Conservation (phyloP, 2,888 invertebrate genomes). For the Diaprepes abbreviatus region DNA sequence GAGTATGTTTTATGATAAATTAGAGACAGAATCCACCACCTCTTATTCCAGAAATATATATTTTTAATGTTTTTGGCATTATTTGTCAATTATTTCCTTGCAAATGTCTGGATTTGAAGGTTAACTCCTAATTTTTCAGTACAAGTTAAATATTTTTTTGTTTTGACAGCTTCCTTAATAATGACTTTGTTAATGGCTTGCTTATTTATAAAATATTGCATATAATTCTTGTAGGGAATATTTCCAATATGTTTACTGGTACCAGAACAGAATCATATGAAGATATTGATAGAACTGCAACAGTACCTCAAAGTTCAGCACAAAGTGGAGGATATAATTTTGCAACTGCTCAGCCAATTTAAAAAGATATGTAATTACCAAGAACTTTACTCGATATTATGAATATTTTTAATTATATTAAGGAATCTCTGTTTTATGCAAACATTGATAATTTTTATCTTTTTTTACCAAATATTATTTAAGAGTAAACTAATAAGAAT, state of each 20-base stretch:
- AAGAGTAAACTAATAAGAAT: no score
- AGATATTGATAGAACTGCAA: constrained; percentile 56
- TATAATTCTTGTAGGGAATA: constrained; percentile 53
- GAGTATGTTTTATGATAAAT: no score
- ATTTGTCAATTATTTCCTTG: no score
- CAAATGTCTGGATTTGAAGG: no score
- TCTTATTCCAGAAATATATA: no score
- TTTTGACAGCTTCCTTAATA: no score
- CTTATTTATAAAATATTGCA: no score
- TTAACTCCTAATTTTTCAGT: no score
- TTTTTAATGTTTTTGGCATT: no score
- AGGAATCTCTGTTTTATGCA: background rate
- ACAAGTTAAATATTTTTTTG: no score
- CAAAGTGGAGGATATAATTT: constrained; percentile 54
- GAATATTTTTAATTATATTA: background rate
- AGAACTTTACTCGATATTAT: background rate
- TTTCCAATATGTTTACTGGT: constrained; percentile 52
- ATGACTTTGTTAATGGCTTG: no score
- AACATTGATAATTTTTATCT: background rate
- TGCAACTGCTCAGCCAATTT: constrained; percentile 56
- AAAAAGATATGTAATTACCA: constrained; percentile 29
- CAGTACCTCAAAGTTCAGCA: constrained; percentile 43
- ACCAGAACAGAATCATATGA: constrained; percentile 56
- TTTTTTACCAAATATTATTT: background rate
- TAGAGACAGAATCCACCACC: no score